A percentile compares a stretch with the other conserved stretches of the same genome.
Evolutionary conservation across 1,140 invertebrate genomes (phyloP).

Genomic region (Drosophila baimaii): DNA sequence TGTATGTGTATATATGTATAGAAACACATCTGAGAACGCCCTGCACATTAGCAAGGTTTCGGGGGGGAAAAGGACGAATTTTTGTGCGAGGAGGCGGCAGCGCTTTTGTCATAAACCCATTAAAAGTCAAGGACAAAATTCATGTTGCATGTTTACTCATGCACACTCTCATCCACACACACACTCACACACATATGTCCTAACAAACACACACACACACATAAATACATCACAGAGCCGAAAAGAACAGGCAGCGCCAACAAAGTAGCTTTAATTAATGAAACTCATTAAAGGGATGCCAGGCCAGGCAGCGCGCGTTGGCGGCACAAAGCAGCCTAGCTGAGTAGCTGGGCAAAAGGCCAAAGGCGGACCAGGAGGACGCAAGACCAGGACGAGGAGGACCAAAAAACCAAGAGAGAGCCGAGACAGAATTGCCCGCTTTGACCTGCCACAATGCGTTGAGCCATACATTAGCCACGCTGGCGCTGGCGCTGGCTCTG

Average conservation of each 20-base stretch:
- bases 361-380: conserved; percentile 21
- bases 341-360: conserved; percentile 19
- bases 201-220: conserved; percentile 1
- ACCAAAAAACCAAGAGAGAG: conserved; percentile 12
- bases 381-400: conserved; percentile 10
- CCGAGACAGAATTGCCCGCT: conserved; percentile 61
- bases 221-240: conserved; percentile 36
- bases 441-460: conserved; percentile 80
- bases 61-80: conserved; percentile 5
- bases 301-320: conserved; percentile 16
- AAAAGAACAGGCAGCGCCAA: conserved; percentile 56
- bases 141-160: conserved; percentile 78
- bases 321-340: conserved; percentile 19
- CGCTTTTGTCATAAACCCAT: conserved; percentile 82
- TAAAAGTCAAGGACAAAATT: conserved; percentile 83
- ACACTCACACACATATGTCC: conserved; percentile 19
- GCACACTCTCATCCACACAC: conserved; percentile 44
- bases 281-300: conserved; percentile 77
- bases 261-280: conserved; percentile 83
- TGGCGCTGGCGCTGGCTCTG: conserved; percentile 18
- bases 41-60: conserved; percentile 66
- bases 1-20: conserved; percentile 1
- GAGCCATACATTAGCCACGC: conserved; percentile 67
- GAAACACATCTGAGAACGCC: conserved; percentile 45
- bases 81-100: conserved; percentile 26